Evolutionary conservation across 2,888 invertebrate species (phyloP).

Genomic region (Danaus chrysippus): DNA sequence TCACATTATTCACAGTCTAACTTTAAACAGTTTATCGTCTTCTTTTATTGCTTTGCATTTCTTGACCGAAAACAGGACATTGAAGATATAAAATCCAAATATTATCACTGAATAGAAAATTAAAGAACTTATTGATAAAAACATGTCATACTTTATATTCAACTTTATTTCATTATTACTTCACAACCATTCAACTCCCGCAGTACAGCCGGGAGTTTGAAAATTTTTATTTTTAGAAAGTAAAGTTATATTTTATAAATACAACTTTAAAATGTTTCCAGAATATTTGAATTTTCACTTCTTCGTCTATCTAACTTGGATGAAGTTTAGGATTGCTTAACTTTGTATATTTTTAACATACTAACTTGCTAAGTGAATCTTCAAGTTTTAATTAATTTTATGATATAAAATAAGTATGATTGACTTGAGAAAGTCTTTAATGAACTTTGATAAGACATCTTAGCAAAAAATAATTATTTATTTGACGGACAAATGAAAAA

Average conservation of each 20-base stretch:
- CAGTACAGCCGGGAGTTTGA: no score
- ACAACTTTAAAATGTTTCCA: slow-evolving; percentile 7
- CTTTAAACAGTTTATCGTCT: not conserved
- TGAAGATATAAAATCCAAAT: no score
- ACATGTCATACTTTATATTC: not conserved
- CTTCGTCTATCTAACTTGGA: slow-evolving; percentile 1
- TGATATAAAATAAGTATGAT: no score
- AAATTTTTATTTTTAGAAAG: no score
- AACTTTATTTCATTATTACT: not conserved
- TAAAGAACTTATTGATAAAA: no score
- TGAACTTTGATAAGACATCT: no score
- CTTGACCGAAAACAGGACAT: not conserved
- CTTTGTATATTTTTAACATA: not conserved
- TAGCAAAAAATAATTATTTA: no score
- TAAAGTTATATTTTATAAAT: not conserved
- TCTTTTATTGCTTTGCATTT: not conserved
- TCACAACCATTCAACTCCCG: not conserved
- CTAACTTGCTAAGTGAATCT: not conserved
- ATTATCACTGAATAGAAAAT: no score
- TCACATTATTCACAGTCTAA: slow-evolving; percentile 20
- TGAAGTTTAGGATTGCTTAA: slow-evolving; percentile 1
- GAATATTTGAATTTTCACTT: slow-evolving; percentile 6
- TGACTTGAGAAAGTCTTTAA: no score
- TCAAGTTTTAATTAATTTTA: not conserved
- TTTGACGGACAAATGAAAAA: no score